A percentile compares a stretch with the other conserved stretches of the same genome.
phyloP scores from a whole-genome alignment of 2,888 invertebrate genomes.

The Rhabditoides inermis region DNA sequence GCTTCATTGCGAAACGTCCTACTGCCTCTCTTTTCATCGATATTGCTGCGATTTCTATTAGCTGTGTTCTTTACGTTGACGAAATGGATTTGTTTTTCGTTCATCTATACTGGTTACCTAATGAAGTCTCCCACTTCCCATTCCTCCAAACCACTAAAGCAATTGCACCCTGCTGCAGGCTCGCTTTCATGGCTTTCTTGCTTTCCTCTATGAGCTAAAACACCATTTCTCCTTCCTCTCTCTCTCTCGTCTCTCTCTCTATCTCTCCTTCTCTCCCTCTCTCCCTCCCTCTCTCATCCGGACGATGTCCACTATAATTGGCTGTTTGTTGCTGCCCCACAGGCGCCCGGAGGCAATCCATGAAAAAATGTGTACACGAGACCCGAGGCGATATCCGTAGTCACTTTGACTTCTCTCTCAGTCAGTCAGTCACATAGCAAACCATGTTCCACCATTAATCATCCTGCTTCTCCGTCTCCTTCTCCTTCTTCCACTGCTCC shows the following conservation, averaged over 20 bases:
- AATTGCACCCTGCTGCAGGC: no score
- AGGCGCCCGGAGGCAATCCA: background rate
- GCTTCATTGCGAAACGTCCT: no score
- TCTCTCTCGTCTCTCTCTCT: background rate
- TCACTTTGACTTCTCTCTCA: no score
- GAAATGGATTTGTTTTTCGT: no score
- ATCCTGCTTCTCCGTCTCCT: background rate
- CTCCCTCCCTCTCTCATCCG: background rate
- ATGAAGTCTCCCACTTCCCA: slow-evolving; percentile 4
- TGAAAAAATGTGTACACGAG: slow-evolving; percentile 1
- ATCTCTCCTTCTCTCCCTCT: slow-evolving; percentile 1
- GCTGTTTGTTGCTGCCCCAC: background rate
- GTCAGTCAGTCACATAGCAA: no score
- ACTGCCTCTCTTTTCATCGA: no score
- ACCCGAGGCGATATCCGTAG: no score
- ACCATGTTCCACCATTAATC: no score
- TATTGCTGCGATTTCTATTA: no score
- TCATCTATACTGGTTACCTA: background rate
- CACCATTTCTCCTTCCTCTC: background rate
- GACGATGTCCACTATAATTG: background rate
- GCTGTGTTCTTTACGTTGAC: no score
- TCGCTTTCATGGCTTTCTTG: no score
- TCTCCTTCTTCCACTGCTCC: background rate
- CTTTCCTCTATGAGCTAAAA: background rate
- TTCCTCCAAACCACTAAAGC: background rate